Evolutionary conservation across 2,797 vertebrate species (phyloP).

Genomic region (Xiphorhynchus erythropygius): DNA sequence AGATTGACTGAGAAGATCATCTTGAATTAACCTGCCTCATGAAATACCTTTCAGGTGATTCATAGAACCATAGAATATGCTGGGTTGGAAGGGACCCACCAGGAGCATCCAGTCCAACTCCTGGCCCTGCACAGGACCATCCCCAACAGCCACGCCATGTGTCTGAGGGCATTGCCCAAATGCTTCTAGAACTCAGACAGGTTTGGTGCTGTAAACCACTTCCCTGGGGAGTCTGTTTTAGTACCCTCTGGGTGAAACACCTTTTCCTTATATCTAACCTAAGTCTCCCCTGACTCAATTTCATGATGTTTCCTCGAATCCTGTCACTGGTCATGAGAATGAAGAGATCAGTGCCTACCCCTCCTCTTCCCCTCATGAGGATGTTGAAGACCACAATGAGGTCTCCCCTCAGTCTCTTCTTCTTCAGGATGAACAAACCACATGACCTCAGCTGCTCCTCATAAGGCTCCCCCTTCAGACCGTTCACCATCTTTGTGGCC

Average conservation of each 20-base stretch:
- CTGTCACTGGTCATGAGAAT: neutral
- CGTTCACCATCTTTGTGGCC: fast-evolving
- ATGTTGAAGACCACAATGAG: no score
- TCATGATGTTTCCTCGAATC: neutral
- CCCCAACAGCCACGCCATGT: no score
- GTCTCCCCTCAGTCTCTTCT: neutral
- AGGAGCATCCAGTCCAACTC: neutral
- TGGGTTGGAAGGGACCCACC: neutral
- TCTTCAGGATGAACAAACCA: neutral
- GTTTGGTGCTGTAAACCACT: neutral
- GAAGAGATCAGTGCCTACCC: neutral
- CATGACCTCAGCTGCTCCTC: neutral
- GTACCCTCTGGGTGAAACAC: neutral
- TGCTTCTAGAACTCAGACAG: neutral
- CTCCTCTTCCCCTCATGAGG: neutral
- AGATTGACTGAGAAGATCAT: neutral
- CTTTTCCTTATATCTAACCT: neutral
- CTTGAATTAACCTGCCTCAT: neutral
- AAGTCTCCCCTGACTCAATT: neutral
- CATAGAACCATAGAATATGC: neutral
- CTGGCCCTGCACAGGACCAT: neutral
- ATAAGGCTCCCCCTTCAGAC: neutral
- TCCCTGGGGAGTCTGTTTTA: neutral
- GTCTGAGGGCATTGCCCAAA: fast-evolving
- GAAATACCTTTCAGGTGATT: neutral